Conservation (phyloP, 2,888 invertebrate genomes). For the Nesidiocoris tenuis region DNA sequence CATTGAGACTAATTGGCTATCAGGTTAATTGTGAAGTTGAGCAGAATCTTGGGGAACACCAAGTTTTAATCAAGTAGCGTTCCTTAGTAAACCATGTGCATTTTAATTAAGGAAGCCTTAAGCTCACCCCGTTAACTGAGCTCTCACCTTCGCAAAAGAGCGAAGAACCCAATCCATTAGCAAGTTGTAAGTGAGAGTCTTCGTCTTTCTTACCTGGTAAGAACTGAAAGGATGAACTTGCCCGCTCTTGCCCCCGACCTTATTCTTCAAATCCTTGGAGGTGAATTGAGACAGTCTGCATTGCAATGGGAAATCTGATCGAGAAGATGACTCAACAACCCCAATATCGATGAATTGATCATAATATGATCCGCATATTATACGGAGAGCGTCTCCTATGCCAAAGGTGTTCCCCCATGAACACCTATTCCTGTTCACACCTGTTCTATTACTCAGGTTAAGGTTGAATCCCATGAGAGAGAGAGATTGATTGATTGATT, state of each 20-base stretch:
- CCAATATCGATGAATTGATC: no score
- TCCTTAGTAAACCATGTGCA: constrained; percentile 38
- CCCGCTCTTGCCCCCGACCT: not conserved
- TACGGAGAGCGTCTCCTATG: no score
- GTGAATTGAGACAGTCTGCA: no score
- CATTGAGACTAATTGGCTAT: constrained; percentile 36
- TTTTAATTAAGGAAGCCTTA: constrained; percentile 40
- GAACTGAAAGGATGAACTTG: constrained; percentile 8
- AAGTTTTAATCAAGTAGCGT: constrained; percentile 35
- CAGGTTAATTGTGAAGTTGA: constrained; percentile 39
- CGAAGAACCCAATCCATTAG: constrained; percentile 36
- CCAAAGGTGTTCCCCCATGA: no score
- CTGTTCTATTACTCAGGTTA: no score
- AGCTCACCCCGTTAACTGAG: not conserved
- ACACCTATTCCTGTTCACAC: no score
- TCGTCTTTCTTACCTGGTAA: constrained; percentile 4
- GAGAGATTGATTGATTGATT: no score
- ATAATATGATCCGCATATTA: no score
- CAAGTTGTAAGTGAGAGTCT: constrained; percentile 22
- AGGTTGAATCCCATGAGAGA: no score
- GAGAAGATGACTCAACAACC: no score
- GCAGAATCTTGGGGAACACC: constrained; percentile 28
- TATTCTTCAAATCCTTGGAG: no score
- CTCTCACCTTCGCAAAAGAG: constrained; percentile 14
- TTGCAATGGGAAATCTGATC: no score